phyloP scores from a whole-genome alignment of 1,140 invertebrate genomes.

The Orius insidiosus region DNA sequence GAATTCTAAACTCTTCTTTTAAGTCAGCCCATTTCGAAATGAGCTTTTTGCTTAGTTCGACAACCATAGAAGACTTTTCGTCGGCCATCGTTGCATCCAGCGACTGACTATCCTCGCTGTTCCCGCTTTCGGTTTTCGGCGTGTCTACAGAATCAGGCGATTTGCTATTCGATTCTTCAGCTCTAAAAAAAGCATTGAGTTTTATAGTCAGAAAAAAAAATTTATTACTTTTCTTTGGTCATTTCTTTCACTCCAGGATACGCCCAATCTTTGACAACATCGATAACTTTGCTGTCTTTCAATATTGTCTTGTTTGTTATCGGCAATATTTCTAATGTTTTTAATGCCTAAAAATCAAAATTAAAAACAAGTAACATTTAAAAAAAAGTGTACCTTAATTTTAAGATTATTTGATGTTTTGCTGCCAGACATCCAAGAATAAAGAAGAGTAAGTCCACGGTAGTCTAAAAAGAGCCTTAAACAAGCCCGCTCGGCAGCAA shows the following conservation, averaged over 20 bases:
- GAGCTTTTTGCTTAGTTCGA: slow-evolving; percentile 27
- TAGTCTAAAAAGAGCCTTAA: slow-evolving; percentile 84
- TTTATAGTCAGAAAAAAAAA: not conserved
- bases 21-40: slow-evolving; percentile 59
- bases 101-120: not conserved
- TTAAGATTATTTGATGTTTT: slow-evolving; percentile 28
- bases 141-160: slow-evolving; percentile 6
- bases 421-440: slow-evolving; percentile 76
- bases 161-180: not conserved
- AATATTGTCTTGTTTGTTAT: slow-evolving; percentile 86
- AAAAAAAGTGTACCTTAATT: slow-evolving; percentile 30
- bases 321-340: slow-evolving; percentile 62
- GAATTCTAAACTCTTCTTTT: slow-evolving; percentile 84
- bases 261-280: slow-evolving; percentile 66
- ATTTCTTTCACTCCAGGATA: slow-evolving; percentile 13
- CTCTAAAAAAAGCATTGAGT: not conserved
- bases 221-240: slow-evolving; percentile 17
- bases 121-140: slow-evolving; percentile 3
- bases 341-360: slow-evolving; percentile 46
- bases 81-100: not conserved
- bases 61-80: not conserved
- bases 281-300: slow-evolving; percentile 75
- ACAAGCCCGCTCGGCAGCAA: slow-evolving; percentile 57
- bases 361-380: slow-evolving; percentile 2
- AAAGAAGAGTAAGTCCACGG: slow-evolving; percentile 74